A percentile compares a stretch with the other conserved stretches of the same genome.
phyloP scores from a whole-genome alignment of 2,113 vertebrate genomes.

The Chionis minor region DNA sequence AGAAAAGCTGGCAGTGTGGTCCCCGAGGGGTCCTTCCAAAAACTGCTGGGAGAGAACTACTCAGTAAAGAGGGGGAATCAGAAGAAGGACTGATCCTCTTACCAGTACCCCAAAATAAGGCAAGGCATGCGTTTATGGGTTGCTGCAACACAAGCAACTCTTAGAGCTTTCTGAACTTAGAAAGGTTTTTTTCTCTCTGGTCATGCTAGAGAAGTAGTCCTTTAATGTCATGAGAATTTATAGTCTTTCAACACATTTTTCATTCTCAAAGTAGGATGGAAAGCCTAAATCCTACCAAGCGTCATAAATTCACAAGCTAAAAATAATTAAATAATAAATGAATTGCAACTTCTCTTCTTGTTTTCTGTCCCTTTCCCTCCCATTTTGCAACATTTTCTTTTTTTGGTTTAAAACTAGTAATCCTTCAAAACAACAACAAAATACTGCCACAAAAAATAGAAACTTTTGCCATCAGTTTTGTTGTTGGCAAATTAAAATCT shows the following conservation, averaged over 20 bases:
- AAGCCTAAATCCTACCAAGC: neutral
- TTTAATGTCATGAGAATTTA: neutral
- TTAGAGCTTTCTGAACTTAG: neutral
- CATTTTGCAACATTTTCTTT: neutral
- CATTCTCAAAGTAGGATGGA: neutral
- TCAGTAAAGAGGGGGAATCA: neutral
- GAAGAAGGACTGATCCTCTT: neutral
- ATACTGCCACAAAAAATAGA: neutral
- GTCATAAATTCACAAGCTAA: neutral
- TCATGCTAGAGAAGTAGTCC: neutral
- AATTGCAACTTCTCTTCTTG: neutral
- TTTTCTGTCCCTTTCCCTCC: neutral
- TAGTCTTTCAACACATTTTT: neutral
- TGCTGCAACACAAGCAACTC: neutral
- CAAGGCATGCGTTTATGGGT: neutral
- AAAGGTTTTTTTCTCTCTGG: neutral
- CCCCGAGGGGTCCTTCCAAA: neutral
- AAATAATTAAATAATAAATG: neutral
- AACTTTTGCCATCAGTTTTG: neutral
- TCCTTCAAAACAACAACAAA: neutral
- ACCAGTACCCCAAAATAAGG: neutral
- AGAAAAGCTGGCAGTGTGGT: neutral
- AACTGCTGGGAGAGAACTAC: neutral
- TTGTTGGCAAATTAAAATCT: neutral
- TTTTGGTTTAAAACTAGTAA: neutral